Evolutionary conservation across 2,888 invertebrate genomes (phyloP), one percentile per base, ranked within the genome.

Genomic region (Eucriotettix oculatus): DNA sequence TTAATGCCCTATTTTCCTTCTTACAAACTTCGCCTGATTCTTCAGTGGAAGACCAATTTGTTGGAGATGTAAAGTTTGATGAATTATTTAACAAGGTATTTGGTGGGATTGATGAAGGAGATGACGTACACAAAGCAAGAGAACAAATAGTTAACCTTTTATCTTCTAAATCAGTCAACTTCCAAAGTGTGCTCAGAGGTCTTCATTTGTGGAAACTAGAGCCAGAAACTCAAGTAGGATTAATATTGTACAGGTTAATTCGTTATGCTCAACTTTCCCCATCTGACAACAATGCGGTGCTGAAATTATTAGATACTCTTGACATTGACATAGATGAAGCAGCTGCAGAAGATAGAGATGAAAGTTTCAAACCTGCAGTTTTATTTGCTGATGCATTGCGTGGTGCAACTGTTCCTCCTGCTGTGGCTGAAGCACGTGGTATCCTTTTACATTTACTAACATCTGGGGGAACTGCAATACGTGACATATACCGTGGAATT

Each of bases 21-120:
- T 41, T 60, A 14, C 16, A 60, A 42, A 54, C 54, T 10, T 43
- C 54, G 16, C 53, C 9, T 41, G 43, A 57, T 14, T 54, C 43
- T n/a, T 60, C 57, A 5, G 58, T 54, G 14, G 60, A 60, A 52
- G 60, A 60, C 52, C 60, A 60, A 41, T 60, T 60, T 43, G 29
- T 42, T 17, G 60, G 60, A 16, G 48, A 44, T 17, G 44, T 54
- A 17, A 58, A 57, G 10, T 58, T 60, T 41, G 52, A 60, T 3
- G 41, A 16, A 0, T 10, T 60, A 7, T 60, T 60, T 41, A 14
- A n/a, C 9, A 58, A 60, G 16, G 52, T 60, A 40, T 60, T 60
- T 29, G 55, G 54, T 14, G 44, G 53, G 16, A 42, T 42, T 12
- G 54, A 57, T 14, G 48, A 53, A 41, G 48, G 17, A 10, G 52